A percentile compares a stretch with the other conserved stretches of the same genome.
phyloP scores from a whole-genome alignment of 2,113 vertebrate species.

The Peromyscus maniculatus region DNA sequence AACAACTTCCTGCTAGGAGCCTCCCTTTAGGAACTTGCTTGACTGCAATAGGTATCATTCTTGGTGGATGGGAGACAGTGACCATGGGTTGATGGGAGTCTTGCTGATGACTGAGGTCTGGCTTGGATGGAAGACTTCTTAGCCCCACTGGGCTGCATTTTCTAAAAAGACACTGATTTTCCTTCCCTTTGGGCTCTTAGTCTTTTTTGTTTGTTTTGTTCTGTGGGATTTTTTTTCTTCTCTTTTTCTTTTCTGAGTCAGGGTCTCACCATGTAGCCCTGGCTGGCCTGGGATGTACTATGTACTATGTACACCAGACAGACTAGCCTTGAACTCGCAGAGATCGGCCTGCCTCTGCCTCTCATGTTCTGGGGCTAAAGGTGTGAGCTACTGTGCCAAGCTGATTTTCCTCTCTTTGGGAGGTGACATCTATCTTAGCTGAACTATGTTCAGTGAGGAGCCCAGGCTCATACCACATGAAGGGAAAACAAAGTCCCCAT shows the following conservation, averaged over 20 bases:
- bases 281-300: background rate
- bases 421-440: background rate
- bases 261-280: background rate
- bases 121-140: background rate
- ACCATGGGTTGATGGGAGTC: fast-evolving
- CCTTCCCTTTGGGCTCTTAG: background rate
- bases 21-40: slow-evolving; percentile 59
- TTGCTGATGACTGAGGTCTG: background rate
- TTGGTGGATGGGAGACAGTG: background rate
- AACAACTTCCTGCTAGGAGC: slow-evolving; percentile 56
- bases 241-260: background rate
- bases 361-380: background rate
- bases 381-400: background rate
- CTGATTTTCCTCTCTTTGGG: background rate
- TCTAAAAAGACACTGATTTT: background rate
- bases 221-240: background rate
- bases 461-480: background rate
- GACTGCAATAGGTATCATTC: background rate
- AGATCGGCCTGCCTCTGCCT: background rate
- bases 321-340: background rate
- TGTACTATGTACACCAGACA: background rate
- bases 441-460: background rate
- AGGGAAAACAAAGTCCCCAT: background rate
- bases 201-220: background rate
- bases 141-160: background rate